Percentiles rank a stretch among this genome's conserved stretches.
phyloP scores from a whole-genome alignment of 2,888 invertebrate species.

The Ametastegia equiseti region DNA sequence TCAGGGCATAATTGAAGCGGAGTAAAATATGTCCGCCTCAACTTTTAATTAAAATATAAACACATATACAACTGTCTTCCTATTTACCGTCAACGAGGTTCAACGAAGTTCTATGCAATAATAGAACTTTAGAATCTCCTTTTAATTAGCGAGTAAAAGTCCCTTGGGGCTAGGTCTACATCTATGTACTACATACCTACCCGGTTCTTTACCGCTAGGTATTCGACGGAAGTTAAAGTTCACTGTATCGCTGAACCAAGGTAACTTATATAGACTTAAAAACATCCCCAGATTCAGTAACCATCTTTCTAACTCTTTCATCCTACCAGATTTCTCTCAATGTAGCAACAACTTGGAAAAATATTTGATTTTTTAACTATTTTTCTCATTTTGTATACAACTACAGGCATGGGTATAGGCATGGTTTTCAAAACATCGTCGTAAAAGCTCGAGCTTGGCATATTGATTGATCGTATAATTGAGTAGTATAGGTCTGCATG shows the following conservation, averaged over 20 bases:
- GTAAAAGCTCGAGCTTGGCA: too few species aligned
- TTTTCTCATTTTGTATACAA: too few species aligned
- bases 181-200: background rate
- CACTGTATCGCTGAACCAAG: background rate
- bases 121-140: conserved; percentile 28
- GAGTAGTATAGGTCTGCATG: too few species aligned
- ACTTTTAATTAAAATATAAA: conserved; percentile 36
- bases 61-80: conserved; percentile 13
- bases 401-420: too few species aligned
- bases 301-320: background rate
- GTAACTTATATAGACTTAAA: background rate
- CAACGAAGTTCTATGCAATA: background rate
- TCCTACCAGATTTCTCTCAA: background rate
- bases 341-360: background rate
- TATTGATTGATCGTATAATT: too few species aligned
- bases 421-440: too few species aligned
- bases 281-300: background rate
- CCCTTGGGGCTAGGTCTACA: background rate
- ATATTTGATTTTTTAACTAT: too few species aligned
- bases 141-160: conserved; percentile 28
- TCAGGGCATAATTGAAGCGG: background rate
- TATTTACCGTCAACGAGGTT: conserved; percentile 14
- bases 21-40: conserved; percentile 4
- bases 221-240: background rate
- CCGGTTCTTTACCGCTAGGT: background rate